Conservation (phyloP, 2,797 vertebrate species). For the Siniperca scherzeri region DNA sequence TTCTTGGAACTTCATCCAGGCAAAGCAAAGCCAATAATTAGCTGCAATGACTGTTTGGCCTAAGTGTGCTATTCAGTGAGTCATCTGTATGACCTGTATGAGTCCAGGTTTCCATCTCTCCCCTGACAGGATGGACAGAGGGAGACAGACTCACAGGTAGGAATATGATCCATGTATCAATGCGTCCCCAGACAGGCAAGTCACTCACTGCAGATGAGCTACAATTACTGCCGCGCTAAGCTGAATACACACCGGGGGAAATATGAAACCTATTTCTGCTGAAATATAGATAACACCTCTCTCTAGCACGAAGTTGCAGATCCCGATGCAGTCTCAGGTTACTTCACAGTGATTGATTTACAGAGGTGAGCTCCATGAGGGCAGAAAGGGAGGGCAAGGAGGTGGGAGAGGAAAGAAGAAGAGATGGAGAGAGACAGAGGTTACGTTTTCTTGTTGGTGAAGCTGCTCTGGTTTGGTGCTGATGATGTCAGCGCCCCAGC, state of each 20-base stretch:
- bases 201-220: conserved; percentile 65
- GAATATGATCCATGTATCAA: conserved; percentile 52
- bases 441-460: conserved; percentile 29
- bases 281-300: conserved; percentile 65
- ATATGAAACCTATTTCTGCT: conserved; percentile 70
- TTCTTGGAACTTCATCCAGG: neutral
- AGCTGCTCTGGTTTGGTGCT: conserved; percentile 14
- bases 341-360: conserved; percentile 65
- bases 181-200: conserved; percentile 43
- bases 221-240: conserved; percentile 60
- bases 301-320: conserved; percentile 38
- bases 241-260: conserved; percentile 57
- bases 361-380: conserved; percentile 36
- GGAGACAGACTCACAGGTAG: conserved; percentile 29
- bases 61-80: neutral
- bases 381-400: conserved; percentile 4
- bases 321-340: conserved; percentile 48
- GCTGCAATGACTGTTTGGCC: neutral
- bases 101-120: conserved; percentile 50
- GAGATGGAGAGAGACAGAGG: conserved; percentile 47
- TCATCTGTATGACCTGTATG: conserved; percentile 34
- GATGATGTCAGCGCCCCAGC: conserved; percentile 36
- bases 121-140: conserved; percentile 28
- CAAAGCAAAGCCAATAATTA: neutral
- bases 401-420: conserved; percentile 24